Evolutionary conservation across 2,888 invertebrate species (phyloP).

Genomic region (Schrankia costaestrigalis): DNA sequence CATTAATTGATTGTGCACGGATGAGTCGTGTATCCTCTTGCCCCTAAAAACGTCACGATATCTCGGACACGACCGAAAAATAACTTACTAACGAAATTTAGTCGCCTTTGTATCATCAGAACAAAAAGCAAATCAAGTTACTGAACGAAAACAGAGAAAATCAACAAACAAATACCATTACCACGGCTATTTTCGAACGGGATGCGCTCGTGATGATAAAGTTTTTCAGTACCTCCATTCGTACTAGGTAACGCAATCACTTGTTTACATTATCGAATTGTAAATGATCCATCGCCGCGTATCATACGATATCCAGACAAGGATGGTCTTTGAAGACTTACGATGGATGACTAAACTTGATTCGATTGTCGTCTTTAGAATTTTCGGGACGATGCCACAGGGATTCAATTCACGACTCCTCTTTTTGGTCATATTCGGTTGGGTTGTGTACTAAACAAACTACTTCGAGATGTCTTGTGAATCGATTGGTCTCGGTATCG

Average conservation of each 20-base stretch:
- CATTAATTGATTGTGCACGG: conserved; percentile 70
- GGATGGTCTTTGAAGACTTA: conserved; percentile 6
- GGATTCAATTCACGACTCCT: conserved; percentile 70
- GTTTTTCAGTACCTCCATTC: conserved; percentile 59
- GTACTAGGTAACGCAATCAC: conserved; percentile 9
- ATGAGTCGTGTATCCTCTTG: conserved; percentile 49
- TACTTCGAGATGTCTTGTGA: conserved; percentile 52
- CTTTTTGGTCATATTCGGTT: conserved; percentile 69
- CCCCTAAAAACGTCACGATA: conserved; percentile 55
- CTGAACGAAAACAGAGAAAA: conserved; percentile 75
- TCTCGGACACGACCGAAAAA: conserved; percentile 54
- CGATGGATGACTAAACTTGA: conserved; percentile 27
- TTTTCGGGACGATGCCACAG: conserved; percentile 20
- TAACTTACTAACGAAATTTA: conserved; percentile 72
- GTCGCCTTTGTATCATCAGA: conserved; percentile 58
- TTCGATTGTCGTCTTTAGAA: neutral
- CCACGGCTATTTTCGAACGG: conserved; percentile 73
- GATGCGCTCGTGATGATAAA: conserved; percentile 71
- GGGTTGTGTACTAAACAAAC: conserved; percentile 70
- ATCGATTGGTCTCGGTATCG: conserved; percentile 66
- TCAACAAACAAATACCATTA: conserved; percentile 78
- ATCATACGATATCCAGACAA: conserved; percentile 1
- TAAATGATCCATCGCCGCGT: conserved; percentile 33
- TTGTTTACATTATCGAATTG: conserved; percentile 1
- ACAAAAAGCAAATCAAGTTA: conserved; percentile 81